Conservation (phyloP, 2,113 vertebrate genomes). For the Bagarius yarrelli region DNA sequence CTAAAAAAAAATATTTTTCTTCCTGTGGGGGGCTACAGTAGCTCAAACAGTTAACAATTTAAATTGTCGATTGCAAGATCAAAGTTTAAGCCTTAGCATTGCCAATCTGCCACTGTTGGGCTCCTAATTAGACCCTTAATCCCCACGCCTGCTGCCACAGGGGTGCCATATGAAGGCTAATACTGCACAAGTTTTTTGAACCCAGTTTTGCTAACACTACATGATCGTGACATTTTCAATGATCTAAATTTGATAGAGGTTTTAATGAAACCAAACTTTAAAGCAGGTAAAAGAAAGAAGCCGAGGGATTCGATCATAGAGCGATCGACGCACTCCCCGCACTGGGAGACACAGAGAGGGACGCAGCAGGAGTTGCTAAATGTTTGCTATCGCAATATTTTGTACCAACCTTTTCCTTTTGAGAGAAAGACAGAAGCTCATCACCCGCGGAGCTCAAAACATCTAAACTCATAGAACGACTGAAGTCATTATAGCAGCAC, state of each 20-base stretch:
- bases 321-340: neutral
- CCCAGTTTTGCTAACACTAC: neutral
- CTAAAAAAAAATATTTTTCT: neutral
- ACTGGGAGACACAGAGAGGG: slow-evolving; percentile 3
- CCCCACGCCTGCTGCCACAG: too few relatives aligned
- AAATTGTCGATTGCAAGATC: too few relatives aligned
- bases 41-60: too few relatives aligned
- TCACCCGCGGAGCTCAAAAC: slow-evolving; percentile 22
- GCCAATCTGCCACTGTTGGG: too few relatives aligned
- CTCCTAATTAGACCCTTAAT: too few relatives aligned
- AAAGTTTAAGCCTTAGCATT: too few relatives aligned
- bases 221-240: neutral
- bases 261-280: slow-evolving; percentile 3
- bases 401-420: slow-evolving; percentile 5
- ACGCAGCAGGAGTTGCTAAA: slow-evolving; percentile 15
- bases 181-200: too few relatives aligned
- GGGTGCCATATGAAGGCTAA: too few relatives aligned
- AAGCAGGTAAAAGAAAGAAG: slow-evolving; percentile 10
- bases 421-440: slow-evolving; percentile 26
- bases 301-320: neutral
- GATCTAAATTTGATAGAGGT: slow-evolving; percentile 19
- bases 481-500: slow-evolving; percentile 11
- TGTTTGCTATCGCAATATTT: neutral
- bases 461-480: slow-evolving; percentile 26
- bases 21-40: neutral